Evolutionary conservation across 2,888 invertebrate genomes (phyloP).

Genomic region (Athalia circularis): DNA sequence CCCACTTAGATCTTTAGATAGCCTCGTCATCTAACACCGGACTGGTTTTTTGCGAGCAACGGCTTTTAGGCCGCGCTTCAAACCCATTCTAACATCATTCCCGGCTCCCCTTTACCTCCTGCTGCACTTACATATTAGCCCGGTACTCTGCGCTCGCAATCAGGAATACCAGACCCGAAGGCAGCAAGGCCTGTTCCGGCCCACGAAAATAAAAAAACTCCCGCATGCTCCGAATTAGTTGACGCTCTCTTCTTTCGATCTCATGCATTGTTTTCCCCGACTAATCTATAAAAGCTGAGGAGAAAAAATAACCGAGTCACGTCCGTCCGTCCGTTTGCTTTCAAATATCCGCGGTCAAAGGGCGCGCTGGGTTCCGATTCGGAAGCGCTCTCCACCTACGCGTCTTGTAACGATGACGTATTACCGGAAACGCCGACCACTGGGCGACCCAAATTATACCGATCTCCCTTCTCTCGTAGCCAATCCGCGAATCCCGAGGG

Average conservation of each 20-base stretch:
- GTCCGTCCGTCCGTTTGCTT: too few relatives aligned
- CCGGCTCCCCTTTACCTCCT: neutral
- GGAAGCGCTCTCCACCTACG: slow-evolving; percentile 47
- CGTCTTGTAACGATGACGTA: slow-evolving; percentile 46
- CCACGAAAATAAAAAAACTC: neutral
- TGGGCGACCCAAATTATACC: slow-evolving; percentile 39
- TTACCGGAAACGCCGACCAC: slow-evolving; percentile 45
- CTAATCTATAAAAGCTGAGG: too few relatives aligned
- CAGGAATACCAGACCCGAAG: neutral
- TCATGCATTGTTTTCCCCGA: too few relatives aligned
- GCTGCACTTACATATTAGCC: neutral
- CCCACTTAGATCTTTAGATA: slow-evolving; percentile 48
- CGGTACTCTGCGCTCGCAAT: too few relatives aligned
- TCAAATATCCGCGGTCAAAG: too few relatives aligned
- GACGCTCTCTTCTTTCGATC: neutral
- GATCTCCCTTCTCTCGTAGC: slow-evolving; percentile 34
- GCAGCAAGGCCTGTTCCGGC: neutral
- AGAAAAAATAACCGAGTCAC: too few relatives aligned
- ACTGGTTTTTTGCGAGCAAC: slow-evolving; percentile 46
- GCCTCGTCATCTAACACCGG: slow-evolving; percentile 48
- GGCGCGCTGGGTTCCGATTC: slow-evolving; percentile 33
- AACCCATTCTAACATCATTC: neutral
- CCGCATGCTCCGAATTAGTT: neutral
- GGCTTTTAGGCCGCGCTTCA: slow-evolving; percentile 39
- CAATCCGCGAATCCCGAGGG: slow-evolving; percentile 37